Evolutionary conservation across 2,888 invertebrate species (phyloP), one percentile per base, ranked within the genome.

Genomic region (Rotaria macrura): DNA sequence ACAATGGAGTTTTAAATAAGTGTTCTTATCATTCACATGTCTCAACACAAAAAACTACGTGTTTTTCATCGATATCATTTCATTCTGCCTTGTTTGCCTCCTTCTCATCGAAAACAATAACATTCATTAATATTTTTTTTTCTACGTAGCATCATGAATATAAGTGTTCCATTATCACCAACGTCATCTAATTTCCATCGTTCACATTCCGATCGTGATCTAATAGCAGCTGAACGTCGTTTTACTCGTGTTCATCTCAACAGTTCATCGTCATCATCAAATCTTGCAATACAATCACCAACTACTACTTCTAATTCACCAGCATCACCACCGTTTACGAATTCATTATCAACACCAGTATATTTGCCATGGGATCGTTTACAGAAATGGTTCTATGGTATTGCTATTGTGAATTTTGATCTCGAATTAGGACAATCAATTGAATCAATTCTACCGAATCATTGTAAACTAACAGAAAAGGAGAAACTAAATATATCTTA

Each of bases 321-420:
- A 79, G 2, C 25, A 43, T 38, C 79, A 79, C 4, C 43, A 40
- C 43, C 74, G 25, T 20, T 20, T 38, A 12, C 65, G 34, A 0
- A 10, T 1, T 17, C 74, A 79, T 43, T 40, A 25, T 40, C 38
- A 38, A 12, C 10, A 43, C 9, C 79, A 43, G n/a, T 14, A 43
- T 83, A 90, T 79, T 88, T 91, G 65, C 92, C 91, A 85, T 92
- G 92, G 92, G 91, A 92, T 87, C 88, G 90, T 86, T 92, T 92
- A 91, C 93, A 94, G 86, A 95, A 96, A 91, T 99, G 99, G 99
- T 93, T 99, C 88, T 95, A 97, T 90, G 97, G 97, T 90, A 94
- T 99, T 89, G 97, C 97, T 91, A 94, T 99, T 87, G 97, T 99
- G 84, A 98, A 97, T 20, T 99, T 99, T 92, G 99, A 99, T 92